A percentile compares a stretch with the other conserved stretches of the same genome.
Evolutionary conservation across 2,888 invertebrate species (phyloP).

Genomic region (Myathropa florea): DNA sequence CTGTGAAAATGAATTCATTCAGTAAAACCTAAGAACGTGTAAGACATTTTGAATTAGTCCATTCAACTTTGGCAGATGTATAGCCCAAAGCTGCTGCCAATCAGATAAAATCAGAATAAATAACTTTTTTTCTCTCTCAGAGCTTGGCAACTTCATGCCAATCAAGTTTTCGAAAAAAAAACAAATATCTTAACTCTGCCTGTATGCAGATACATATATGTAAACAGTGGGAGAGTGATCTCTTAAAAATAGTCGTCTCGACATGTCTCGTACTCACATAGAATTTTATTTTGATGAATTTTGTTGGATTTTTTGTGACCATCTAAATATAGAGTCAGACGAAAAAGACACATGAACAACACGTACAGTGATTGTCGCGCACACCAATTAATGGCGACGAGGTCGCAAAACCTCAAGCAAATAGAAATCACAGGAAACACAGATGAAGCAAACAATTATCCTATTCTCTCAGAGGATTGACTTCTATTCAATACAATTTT

Average conservation of each 20-base stretch:
- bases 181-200: background rate
- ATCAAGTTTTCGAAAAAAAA: slow-evolving; percentile 35
- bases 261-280: background rate
- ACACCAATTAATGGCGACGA: slow-evolving; percentile 25
- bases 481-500: background rate
- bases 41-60: slow-evolving; percentile 42
- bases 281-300: slow-evolving; percentile 32
- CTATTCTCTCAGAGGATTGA: slow-evolving; percentile 11
- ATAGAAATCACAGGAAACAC: background rate
- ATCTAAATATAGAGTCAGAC: slow-evolving; percentile 59
- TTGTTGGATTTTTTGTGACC: slow-evolving; percentile 49
- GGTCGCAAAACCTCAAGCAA: slow-evolving; percentile 13
- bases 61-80: slow-evolving; percentile 53
- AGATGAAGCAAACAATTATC: slow-evolving; percentile 33
- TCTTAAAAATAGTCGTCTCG: slow-evolving; percentile 23
- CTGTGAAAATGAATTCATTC: slow-evolving; percentile 1
- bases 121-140: background rate
- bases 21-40: background rate
- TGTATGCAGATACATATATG: slow-evolving; percentile 3
- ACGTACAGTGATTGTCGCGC: slow-evolving; percentile 2
- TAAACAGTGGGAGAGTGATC: slow-evolving; percentile 58
- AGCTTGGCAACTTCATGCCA: slow-evolving; percentile 34
- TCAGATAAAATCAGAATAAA: slow-evolving; percentile 13
- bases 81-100: slow-evolving; percentile 14
- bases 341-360: slow-evolving; percentile 27